Conservation (phyloP, 2,888 invertebrate species). For the Cryptophagus acutangulus region DNA sequence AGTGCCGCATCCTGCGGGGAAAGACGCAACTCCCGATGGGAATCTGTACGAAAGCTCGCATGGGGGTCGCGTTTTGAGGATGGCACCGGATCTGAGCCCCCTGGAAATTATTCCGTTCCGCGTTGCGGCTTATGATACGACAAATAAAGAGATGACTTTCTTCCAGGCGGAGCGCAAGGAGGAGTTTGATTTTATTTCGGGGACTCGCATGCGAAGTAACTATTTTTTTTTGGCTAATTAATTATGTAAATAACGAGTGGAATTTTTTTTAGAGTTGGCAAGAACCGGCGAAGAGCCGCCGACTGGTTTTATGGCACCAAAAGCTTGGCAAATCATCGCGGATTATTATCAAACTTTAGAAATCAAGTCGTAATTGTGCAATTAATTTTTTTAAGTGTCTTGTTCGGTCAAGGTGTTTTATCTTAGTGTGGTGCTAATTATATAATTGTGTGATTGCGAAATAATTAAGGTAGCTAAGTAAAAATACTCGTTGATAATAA, state of each 20-base stretch:
- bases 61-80: conserved; percentile 81
- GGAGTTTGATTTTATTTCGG: conserved; percentile 94
- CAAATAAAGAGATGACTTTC: conserved; percentile 79
- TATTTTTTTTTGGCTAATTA: not conserved
- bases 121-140: conserved; percentile 95
- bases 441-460: too few species aligned
- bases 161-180: conserved; percentile 82
- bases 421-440: too few species aligned
- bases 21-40: conserved; percentile 54
- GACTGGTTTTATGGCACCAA: conserved; percentile 91
- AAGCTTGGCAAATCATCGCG: conserved; percentile 84
- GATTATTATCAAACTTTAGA: conserved; percentile 71
- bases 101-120: conserved; percentile 95
- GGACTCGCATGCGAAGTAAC: conserved; percentile 82
- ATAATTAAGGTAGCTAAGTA: too few species aligned
- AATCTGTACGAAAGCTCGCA: conserved; percentile 91
- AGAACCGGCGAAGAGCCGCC: conserved; percentile 82
- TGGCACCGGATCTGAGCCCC: conserved; percentile 85
- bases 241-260: conserved; percentile 7
- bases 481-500: conserved; percentile 2
- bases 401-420: too few species aligned
- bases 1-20: conserved; percentile 78
- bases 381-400: too few species aligned
- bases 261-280: conserved; percentile 52
- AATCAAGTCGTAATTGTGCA: too few species aligned